A percentile compares a stretch with the other conserved stretches of the same genome.
These are phyloP conservation scores for Ceratosolen fusciceps DNA, from an alignment of 1,140 invertebrate species.

Conservation along the genomic window DNA sequence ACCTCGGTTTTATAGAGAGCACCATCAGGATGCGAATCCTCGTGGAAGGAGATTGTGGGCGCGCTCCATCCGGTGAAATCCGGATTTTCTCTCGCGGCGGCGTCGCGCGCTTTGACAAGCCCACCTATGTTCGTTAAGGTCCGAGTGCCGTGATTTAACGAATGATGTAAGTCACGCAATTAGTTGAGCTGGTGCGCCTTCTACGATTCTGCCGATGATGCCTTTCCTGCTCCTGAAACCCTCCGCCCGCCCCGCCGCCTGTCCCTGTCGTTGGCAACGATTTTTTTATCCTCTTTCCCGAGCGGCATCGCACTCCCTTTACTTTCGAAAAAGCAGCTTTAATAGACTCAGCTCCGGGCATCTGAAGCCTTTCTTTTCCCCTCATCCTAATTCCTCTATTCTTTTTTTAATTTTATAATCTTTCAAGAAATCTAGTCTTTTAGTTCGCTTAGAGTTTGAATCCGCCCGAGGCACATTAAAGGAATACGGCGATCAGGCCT, in stretches of 20 bases:
- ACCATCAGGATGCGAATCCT: slow-evolving; percentile 28
- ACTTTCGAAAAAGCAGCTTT: too few relatives aligned
- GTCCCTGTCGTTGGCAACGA: too few relatives aligned
- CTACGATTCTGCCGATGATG: neutral
- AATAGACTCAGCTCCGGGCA: too few relatives aligned
- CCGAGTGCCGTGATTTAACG: neutral
- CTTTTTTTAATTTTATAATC: too few relatives aligned
- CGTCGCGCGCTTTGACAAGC: neutral
- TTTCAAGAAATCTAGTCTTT: too few relatives aligned
- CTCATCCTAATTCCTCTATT: neutral
- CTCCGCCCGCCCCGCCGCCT: neutral
- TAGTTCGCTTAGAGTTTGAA: too few relatives aligned
- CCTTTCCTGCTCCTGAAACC: neutral
- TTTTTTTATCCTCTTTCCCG: too few relatives aligned
- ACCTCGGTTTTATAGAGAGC: slow-evolving; percentile 13
- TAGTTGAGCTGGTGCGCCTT: neutral
- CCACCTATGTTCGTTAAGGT: neutral
- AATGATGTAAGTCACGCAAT: slow-evolving; percentile 8
- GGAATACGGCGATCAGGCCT: too few relatives aligned
- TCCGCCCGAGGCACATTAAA: too few relatives aligned
- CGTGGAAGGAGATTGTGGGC: neutral
- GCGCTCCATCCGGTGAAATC: slow-evolving; percentile 44
- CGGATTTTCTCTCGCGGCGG: slow-evolving; percentile 4
- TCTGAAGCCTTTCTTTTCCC: too few relatives aligned
- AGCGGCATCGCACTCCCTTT: too few relatives aligned